Conservation (phyloP, 1,140 invertebrate species). For the Heliothis subflexa region DNA sequence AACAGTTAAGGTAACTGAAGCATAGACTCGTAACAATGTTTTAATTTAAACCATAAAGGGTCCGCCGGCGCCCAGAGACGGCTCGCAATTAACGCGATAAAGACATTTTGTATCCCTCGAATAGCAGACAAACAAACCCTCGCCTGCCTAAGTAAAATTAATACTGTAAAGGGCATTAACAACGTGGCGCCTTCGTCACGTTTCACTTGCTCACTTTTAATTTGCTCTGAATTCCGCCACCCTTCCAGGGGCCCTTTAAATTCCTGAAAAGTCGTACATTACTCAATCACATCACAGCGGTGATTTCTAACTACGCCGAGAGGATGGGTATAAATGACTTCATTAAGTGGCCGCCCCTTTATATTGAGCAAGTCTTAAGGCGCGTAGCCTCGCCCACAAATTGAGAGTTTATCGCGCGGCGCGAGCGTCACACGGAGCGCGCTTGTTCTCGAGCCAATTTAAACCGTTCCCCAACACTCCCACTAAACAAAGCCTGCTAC, state of each 20-base stretch:
- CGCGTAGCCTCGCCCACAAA: conserved; percentile 67
- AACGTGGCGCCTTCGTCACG: conserved; percentile 29
- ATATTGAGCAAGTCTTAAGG: conserved; percentile 63
- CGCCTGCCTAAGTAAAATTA: conserved; percentile 60
- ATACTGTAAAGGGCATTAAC: conserved; percentile 55
- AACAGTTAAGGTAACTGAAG: conserved; percentile 17
- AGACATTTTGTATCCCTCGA: conserved; percentile 62
- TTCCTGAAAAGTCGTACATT: conserved; percentile 40
- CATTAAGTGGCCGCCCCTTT: conserved; percentile 68
- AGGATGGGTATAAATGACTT: conserved; percentile 67
- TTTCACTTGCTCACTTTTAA: conserved; percentile 27
- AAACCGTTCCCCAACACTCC: conserved; percentile 59
- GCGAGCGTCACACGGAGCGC: conserved; percentile 67
- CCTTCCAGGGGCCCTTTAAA: conserved; percentile 17
- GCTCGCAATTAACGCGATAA: conserved; percentile 70
- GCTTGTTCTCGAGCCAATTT: conserved; percentile 73
- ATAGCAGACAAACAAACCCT: conserved; percentile 62
- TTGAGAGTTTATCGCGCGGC: conserved; percentile 73
- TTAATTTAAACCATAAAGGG: conserved; percentile 56
- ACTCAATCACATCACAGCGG: conserved; percentile 53
- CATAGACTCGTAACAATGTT: conserved; percentile 52
- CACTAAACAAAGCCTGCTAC: conserved; percentile 63
- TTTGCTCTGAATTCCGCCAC: conserved; percentile 23
- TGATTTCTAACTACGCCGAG: conserved; percentile 52
- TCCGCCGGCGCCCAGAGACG: conserved; percentile 52